Base-by-base conservation (phyloP, 2,113 vertebrate species). In the Mola mola region DNA sequence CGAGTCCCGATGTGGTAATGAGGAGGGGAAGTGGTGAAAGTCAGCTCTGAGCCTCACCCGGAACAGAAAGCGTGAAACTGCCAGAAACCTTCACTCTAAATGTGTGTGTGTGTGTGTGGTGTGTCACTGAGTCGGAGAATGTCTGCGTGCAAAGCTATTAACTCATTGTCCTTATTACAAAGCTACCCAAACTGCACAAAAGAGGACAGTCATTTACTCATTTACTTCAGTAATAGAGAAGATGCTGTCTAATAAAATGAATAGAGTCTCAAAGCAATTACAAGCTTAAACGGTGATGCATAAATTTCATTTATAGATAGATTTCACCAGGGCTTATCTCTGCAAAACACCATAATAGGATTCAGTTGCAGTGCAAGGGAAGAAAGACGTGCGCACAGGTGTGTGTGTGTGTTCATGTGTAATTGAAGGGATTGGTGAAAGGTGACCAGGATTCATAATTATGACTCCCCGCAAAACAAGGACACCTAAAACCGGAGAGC, bases 11-110 rank as follows among this genome's bases (percentile, higher is more conserved):
- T 78, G 81, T 83, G 83, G 85, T 84, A 84, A 87, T 48, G 15
- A 64, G 59, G 66, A 72, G 38, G 66, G 83, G 81, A 86, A 86
- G 81, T 86, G 81, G 81, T 84, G 79, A 85, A 81, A 85, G 72
- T 78, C 66, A 75, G 75, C 66, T 49, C 75, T 62, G 66, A 84
- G 76, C 79, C 81, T 88, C 66, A 83, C 70, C 78, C 78, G 63
- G 63, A 79, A 85, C 73, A 73, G 53, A 75, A 71, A 83, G 79
- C 66, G 81, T 2, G 8, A 72, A 75, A 64, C 74, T 66, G 63
- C 40, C 46, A 66, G 37, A 66, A 20, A 31, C 58, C 9, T 52
- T 57, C 66, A 48, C 37, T 19, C 56, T 66, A 22, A 21, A 41
- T 66, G 19, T 52, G 16, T 10, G 19, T 29, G 15, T 3, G 43